Conservation (phyloP, 2,113 vertebrate species). For the Channa argus region DNA sequence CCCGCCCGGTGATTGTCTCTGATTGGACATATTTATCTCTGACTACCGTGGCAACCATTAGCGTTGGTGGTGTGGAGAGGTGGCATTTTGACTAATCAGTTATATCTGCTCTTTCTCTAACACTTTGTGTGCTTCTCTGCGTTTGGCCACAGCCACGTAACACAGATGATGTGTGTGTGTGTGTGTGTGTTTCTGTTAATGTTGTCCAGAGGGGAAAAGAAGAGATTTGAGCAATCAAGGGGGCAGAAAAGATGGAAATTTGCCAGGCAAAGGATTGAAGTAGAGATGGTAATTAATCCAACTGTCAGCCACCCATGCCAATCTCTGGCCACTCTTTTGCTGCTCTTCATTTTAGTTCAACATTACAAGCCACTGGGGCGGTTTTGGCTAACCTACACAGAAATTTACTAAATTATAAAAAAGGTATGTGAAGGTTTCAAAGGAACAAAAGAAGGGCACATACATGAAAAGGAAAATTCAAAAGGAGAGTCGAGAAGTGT, state of each 20-base stretch:
- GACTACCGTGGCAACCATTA: conserved; percentile 71
- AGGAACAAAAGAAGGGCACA: conserved; percentile 34
- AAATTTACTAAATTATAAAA: not conserved
- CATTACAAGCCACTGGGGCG: conserved; percentile 3
- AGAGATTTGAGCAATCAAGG: conserved; percentile 53
- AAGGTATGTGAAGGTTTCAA: not conserved
- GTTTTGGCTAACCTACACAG: conserved; percentile 6
- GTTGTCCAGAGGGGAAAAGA: conserved; percentile 12
- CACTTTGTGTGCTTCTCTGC: conserved; percentile 27
- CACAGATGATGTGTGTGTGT: conserved; percentile 18
- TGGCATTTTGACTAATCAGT: conserved; percentile 76
- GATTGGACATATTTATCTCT: conserved; percentile 79
- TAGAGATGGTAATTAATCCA: conserved; percentile 55
- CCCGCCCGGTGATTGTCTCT: conserved; percentile 71
- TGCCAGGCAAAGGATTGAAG: conserved; percentile 21
- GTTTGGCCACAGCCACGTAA: not conserved
- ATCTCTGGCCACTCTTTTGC: conserved; percentile 47
- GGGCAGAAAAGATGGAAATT: conserved; percentile 36
- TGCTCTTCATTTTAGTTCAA: conserved; percentile 36
- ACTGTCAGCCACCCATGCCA: conserved; percentile 50
- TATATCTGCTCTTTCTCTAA: conserved; percentile 64
- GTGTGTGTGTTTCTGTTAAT: conserved; percentile 1
- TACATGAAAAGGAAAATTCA: conserved; percentile 23
- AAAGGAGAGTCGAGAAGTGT: conserved; percentile 33
- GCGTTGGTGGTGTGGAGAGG: conserved; percentile 76